phyloP scores from a whole-genome alignment of 2,797 vertebrate genomes.

The Steatocranus sp. region DNA sequence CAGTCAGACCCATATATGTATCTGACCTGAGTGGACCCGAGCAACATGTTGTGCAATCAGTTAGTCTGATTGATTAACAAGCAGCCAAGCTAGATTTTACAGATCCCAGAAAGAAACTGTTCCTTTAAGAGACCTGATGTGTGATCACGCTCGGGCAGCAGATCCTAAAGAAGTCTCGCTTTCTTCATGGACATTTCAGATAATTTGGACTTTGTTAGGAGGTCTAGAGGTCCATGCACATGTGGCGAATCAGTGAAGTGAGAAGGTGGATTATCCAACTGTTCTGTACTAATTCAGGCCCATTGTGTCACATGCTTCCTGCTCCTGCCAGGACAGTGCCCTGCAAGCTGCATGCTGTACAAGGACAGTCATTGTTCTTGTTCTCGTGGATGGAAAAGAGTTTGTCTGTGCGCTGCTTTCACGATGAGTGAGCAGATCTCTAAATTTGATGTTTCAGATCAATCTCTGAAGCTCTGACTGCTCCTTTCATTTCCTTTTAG shows the following conservation, averaged over 20 bases:
- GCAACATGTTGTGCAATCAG: background rate
- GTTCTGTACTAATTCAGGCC: conserved; percentile 10
- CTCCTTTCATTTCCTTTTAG: background rate
- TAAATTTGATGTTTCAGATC: background rate
- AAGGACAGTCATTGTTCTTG: conserved; percentile 29
- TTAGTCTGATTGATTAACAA: background rate
- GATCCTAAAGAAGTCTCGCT: background rate
- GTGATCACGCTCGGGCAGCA: background rate
- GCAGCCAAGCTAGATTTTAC: background rate
- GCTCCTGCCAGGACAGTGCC: background rate
- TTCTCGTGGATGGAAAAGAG: background rate
- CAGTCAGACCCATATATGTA: background rate
- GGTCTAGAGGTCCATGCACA: background rate
- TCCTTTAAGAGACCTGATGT: background rate
- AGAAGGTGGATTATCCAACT: background rate
- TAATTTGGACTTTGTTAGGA: background rate
- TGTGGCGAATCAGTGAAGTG: background rate
- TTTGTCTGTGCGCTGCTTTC: background rate
- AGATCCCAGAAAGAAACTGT: background rate
- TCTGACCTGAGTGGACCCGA: background rate
- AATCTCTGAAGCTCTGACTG: background rate
- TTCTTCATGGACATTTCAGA: background rate
- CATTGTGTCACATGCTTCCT: conserved; percentile 28
- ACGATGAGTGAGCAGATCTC: background rate
- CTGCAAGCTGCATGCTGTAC: background rate